A percentile compares a stretch with the other conserved stretches of the same genome.
Conservation (phyloP, 2,888 invertebrate species). For the Nasonovia ribisnigri region DNA sequence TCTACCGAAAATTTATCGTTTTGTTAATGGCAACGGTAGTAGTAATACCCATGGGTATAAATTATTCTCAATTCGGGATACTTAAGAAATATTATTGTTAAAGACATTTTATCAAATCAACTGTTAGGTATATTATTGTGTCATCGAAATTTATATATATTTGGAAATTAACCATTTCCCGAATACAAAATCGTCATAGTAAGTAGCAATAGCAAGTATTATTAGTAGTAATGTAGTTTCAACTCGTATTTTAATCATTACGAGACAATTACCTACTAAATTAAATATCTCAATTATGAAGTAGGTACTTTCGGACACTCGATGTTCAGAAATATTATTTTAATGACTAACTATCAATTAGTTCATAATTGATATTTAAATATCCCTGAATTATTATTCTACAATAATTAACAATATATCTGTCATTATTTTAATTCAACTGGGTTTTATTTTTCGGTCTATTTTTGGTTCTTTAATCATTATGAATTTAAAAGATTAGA, state of each 20-base stretch:
- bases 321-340: slow-evolving; percentile 21
- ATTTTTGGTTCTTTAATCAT: neutral
- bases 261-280: neutral
- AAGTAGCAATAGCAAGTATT: neutral
- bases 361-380: neutral
- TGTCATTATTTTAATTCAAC: neutral
- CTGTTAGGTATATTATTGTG: neutral
- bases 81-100: slow-evolving; percentile 35
- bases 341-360: neutral
- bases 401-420: neutral
- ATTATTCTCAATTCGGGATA: slow-evolving; percentile 30
- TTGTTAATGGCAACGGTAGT: slow-evolving; percentile 44
- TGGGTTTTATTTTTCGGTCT: neutral
- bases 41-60: slow-evolving; percentile 42
- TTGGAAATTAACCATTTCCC: slow-evolving; percentile 22
- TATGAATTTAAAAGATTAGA: neutral
- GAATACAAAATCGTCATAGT: neutral
- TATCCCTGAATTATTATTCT: neutral
- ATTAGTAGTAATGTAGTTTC: neutral
- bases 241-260: slow-evolving; percentile 22
- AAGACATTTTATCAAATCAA: slow-evolving; percentile 42
- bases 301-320: neutral
- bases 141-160: neutral
- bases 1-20: slow-evolving; percentile 44
- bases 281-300: slow-evolving; percentile 27